Evolutionary conservation across 1,140 invertebrate species (phyloP), one percentile per base, ranked within the genome.

Genomic region (Thalassaphorura encarpata): DNA sequence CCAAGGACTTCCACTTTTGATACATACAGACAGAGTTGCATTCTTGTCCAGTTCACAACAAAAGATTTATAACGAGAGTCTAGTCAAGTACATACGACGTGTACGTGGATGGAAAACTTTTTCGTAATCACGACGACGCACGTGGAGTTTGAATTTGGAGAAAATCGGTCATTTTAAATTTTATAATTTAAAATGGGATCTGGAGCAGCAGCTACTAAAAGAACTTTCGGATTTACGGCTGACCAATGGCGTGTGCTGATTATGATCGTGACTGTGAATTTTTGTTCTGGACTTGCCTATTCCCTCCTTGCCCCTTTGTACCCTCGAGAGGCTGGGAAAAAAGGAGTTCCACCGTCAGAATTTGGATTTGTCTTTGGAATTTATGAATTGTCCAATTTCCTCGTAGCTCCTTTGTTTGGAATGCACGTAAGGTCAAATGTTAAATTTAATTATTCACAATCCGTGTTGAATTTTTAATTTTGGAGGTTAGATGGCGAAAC

Each of bases 311-410:
- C 53, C 27, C 58, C 58, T 11, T 60, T 60, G 28, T 60, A 55
- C 41, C 58, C 58, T 2, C 15, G 15, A 46, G 58, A 60, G 86
- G 88, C 89, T 13, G 83, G 85, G 66, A 78, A 76, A 41, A 93
- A 94, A 78, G 87, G 87, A 33, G 86, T 0, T 84, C 88, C 19
- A 11, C 33, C n/a, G 11, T n/a, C n/a, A 36, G 85, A 91, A 66
- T 90, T 89, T 74, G 90, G 91, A 1, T 74, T 94, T 42, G 89
- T 96, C 0, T 95, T 96, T 71, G 90, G 91, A 0, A 76, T 89
- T 28, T 96, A 93, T 72, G 89, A 96, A 69, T 72, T 96, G 18
- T 80, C 88, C 1, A 89, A 93, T 26, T 91, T 93, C 69, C 67
- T 91, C 13, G 78, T 89, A 31, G 89, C 87, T 66, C 91, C 90